A percentile compares a stretch with the other conserved stretches of the same genome.
Conservation (phyloP, 2,113 vertebrate species). For the Mixornis gularis region DNA sequence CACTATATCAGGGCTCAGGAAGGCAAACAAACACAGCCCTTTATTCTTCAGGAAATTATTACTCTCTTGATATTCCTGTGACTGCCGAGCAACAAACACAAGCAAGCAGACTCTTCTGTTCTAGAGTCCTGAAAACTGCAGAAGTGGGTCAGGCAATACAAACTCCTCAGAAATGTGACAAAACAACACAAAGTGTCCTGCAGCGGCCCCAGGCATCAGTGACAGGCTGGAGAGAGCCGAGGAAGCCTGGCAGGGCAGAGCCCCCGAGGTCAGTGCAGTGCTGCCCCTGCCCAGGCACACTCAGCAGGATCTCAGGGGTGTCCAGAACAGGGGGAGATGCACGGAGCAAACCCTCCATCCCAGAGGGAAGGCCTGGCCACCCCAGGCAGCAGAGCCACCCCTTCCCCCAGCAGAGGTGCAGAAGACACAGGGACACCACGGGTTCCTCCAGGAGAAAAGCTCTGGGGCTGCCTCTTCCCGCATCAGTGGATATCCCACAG, state of each 20-base stretch:
- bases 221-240: background rate
- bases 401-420: background rate
- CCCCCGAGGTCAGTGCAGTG: background rate
- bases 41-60: background rate
- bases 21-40: background rate
- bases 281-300: background rate
- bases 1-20: background rate
- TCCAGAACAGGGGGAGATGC: background rate
- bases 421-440: rapidly evolving
- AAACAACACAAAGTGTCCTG: background rate
- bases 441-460: background rate
- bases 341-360: background rate
- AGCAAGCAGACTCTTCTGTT: background rate
- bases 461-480: background rate
- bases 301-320: background rate
- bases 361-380: background rate
- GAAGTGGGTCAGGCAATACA: background rate
- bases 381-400: background rate
- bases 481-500: background rate
- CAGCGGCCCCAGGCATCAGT: background rate
- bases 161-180: background rate
- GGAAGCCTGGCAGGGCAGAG: background rate
- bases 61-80: background rate
- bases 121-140: background rate
- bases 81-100: background rate